Base-by-base conservation (phyloP, 2,797 vertebrate genomes). In the Natrix natrix region DNA sequence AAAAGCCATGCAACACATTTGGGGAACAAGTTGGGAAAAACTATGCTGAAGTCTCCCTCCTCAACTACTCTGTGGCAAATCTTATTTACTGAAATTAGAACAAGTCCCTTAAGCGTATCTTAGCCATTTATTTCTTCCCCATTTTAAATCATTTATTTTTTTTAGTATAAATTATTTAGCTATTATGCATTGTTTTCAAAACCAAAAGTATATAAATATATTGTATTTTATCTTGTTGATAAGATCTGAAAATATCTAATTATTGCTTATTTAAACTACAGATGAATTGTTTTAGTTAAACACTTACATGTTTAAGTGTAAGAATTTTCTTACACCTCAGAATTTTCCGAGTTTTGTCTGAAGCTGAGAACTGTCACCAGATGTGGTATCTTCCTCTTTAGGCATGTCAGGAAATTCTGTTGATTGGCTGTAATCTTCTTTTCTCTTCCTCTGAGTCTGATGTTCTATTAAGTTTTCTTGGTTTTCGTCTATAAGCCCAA, bases 301-400 rank as follows among this genome's bases (percentile, higher is more conserved):
- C 89, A 97, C 98, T 97, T 96, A 98, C 98, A 5, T 91, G 92
- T 55, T 55, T 55, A 55, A 55, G 55, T 55, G 55, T 55, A 55
- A 55, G 11, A 55, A 13, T 55, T 55, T 55, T 55, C 55, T 55
- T 55, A 92, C 10, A 91, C 63, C 83, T 97, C 97, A 96, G 88
- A 95, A 97, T 90, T 97, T 96, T 59, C 92, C 0, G 10, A 91
- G 92, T 59, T 97, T 93, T 63, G 96, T 90, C 55, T 95, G 91
- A 93, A 95, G 89, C 86, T 92, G 91, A 91, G 94, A 56, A 5
- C 90, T 92, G 14, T 94, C 96, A 69, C 92, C 95, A 63, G 94
- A 54, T 8, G 60, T 17, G 78, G 60, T 96, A 93, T 98, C 98
- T 20, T 97, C 95, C 88, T 95, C 93, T 0, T 37, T 87, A 1